Conservation (phyloP, 2,113 vertebrate genomes). For the Alligator mississippiensis region DNA sequence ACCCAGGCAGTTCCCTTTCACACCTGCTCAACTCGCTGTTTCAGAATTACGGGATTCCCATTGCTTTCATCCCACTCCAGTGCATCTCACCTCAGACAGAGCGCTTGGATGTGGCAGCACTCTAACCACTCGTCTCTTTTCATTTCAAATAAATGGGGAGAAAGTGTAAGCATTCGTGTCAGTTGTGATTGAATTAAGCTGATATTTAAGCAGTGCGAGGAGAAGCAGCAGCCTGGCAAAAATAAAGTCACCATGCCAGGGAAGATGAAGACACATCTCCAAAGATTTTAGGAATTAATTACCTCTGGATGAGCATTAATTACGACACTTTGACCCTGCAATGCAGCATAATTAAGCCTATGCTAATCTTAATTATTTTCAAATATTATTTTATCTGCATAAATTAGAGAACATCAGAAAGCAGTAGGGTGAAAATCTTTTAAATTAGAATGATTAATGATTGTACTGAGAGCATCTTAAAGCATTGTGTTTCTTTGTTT, state of each 20-base stretch:
- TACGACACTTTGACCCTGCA: conserved; percentile 29
- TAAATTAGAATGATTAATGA: conserved; percentile 43
- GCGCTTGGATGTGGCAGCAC: fast-evolving
- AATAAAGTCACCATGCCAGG: not conserved
- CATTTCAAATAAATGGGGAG: fast-evolving
- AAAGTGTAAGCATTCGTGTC: fast-evolving
- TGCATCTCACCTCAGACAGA: not conserved
- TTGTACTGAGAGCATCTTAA: conserved; percentile 3
- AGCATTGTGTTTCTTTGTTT: conserved; percentile 11
- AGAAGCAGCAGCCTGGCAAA: not conserved
- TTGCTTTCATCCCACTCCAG: not conserved
- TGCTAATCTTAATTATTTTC: conserved; percentile 65
- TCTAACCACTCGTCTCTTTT: fast-evolving
- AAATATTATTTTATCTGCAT: conserved; percentile 34
- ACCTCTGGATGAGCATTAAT: conserved; percentile 46
- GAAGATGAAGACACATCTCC: conserved; percentile 1
- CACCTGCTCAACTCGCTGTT: not conserved
- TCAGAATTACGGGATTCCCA: not conserved
- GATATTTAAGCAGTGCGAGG: not conserved
- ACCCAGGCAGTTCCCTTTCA: not conserved
- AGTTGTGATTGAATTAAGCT: fast-evolving
- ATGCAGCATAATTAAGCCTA: conserved; percentile 39
- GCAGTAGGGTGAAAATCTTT: conserved; percentile 46
- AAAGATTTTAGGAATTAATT: conserved; percentile 56
- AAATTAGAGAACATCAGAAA: conserved; percentile 54